Evolutionary conservation across 2,113 vertebrate species (phyloP), one percentile per base, ranked within the genome.

Genomic region (Peromyscus californicus): DNA sequence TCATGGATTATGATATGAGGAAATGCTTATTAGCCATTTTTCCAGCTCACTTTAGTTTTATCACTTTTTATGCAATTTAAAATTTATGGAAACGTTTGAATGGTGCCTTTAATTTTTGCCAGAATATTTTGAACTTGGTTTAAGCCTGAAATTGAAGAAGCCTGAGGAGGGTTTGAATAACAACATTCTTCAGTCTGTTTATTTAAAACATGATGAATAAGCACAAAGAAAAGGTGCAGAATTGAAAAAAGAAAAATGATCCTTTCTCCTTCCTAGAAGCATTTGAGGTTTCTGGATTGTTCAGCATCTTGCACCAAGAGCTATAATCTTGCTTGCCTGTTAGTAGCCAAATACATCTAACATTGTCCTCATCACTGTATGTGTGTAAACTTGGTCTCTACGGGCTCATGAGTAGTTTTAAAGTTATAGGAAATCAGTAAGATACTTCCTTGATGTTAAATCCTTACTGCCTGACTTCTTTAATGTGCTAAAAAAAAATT

Each of bases 121-220:
- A 98, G 97, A 95, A 92, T 97, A 97, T 98, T 97, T 92, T 97
- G 94, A 97, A 96, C 79, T 94, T 97, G 86, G 83, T 96, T 97
- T 95, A 89, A 98, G 95, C 91, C 86, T 96, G 95, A 96, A 98
- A 97, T 80, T 84, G 94, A 97, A 97, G 98, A 95, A 90, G 96
- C 51, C 95, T 3, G 42, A 88, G 92, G 97, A 97, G 97, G 94
- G 94, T 76, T 96, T 97, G 95, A 94, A 97, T 97, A 98, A 97
- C 92, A 97, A 97, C 91, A 96, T 95, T 97, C 94, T 95, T 90
- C 48, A 91, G 95, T 70, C 94, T 97, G 91, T 97, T 97, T 97
- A 94, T 91, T 97, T 97, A 97, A 95, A 98, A 97, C 92, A 59
- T 79, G 96, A 94, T 97, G 80, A 98, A 95, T 97, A 97, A 75